A percentile compares a stretch with the other conserved stretches of the same genome.
phyloP scores from a whole-genome alignment of 2,888 invertebrate species.

The Platycnemis pennipes region DNA sequence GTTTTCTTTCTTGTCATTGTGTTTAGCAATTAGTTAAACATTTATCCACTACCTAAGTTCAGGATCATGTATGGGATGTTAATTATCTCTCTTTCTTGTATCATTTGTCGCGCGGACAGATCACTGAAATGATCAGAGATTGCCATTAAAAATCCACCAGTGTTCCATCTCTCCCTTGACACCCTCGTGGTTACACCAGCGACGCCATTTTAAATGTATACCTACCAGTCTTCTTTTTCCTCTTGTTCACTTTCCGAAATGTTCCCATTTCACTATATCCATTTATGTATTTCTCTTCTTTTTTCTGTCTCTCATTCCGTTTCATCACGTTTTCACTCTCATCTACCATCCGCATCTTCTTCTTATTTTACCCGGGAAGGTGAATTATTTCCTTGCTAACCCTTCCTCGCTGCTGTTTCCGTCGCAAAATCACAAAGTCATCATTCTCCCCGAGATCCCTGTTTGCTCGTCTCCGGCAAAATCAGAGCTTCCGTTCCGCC shows the following conservation, averaged over 20 bases:
- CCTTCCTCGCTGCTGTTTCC: neutral
- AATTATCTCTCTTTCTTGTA: too few species aligned
- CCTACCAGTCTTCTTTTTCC: neutral
- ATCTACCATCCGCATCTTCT: neutral
- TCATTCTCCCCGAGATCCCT: neutral
- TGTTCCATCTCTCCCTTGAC: too few species aligned
- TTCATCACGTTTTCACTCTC: neutral
- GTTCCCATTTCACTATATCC: neutral
- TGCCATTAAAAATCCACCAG: neutral
- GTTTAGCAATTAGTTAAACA: too few species aligned
- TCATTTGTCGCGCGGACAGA: neutral
- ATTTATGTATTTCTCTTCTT: neutral
- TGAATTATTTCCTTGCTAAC: neutral
- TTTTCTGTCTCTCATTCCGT: neutral
- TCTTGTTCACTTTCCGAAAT: neutral
- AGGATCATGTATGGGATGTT: too few species aligned
- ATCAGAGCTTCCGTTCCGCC: conserved; percentile 1
- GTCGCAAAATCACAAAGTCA: conserved; percentile 1
- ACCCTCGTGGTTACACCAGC: neutral
- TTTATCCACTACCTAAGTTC: too few species aligned
- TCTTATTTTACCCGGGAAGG: neutral
- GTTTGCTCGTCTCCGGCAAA: neutral
- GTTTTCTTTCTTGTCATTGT: too few species aligned
- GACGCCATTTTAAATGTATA: neutral
- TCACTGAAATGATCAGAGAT: neutral